These are phyloP conservation scores for Brenthis daphne DNA, from an alignment of 2,888 invertebrate genomes.

Conservation along the genomic window DNA sequence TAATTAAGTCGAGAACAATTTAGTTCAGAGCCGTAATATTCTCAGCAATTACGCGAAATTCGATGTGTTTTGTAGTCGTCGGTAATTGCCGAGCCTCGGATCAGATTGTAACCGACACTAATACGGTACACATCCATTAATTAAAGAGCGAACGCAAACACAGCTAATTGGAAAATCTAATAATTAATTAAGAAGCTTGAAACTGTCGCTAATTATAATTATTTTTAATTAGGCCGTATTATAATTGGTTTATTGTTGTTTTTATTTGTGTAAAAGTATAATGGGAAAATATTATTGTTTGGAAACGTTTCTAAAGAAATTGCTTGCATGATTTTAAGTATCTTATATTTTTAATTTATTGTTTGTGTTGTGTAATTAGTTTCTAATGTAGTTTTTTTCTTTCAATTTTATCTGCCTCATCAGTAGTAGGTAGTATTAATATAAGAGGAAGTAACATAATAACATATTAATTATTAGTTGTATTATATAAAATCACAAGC, in stretches of 20 bases:
- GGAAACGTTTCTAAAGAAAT: slow-evolving; percentile 5
- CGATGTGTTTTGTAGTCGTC: slow-evolving; percentile 77
- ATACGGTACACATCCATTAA: slow-evolving; percentile 75
- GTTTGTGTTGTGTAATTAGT: too few relatives aligned
- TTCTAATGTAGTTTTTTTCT: too few relatives aligned
- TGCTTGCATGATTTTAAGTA: not conserved
- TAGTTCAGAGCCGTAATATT: slow-evolving; percentile 81
- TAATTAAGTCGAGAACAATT: slow-evolving; percentile 83
- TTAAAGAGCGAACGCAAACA: slow-evolving; percentile 64
- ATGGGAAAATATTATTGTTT: slow-evolving; percentile 21
- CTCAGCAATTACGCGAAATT: slow-evolving; percentile 80
- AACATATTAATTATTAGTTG: not conserved
- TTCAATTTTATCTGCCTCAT: too few relatives aligned
- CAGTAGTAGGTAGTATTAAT: too few relatives aligned
- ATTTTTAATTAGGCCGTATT: slow-evolving; percentile 35
- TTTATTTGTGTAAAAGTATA: slow-evolving; percentile 24
- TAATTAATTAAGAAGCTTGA: slow-evolving; percentile 63
- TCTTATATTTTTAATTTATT: too few relatives aligned
- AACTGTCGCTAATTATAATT: slow-evolving; percentile 43
- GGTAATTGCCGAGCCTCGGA: slow-evolving; percentile 75
- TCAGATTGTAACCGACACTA: slow-evolving; percentile 77
- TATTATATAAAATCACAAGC: not conserved
- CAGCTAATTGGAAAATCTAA: slow-evolving; percentile 76
- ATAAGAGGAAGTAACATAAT: not conserved
- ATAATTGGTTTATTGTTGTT: slow-evolving; percentile 37